Conservation (phyloP, 2,113 vertebrate genomes). For the Cyanoderma ruficeps region DNA sequence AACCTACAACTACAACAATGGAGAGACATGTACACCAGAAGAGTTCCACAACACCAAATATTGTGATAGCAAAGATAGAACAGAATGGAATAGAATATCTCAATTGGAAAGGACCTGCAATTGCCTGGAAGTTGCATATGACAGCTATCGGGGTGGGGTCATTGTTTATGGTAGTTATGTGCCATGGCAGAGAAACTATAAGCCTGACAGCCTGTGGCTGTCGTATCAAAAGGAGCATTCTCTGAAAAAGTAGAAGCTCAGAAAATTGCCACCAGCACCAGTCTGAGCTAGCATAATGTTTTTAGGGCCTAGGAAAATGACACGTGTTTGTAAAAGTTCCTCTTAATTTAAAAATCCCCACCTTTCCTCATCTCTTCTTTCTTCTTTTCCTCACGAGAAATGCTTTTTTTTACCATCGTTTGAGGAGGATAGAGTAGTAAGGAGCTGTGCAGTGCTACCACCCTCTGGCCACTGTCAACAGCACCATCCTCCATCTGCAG, state of each 20-base stretch:
- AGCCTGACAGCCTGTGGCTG: neutral
- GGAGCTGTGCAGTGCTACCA: conserved; percentile 34
- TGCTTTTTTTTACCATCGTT: neutral
- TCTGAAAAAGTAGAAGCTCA: neutral
- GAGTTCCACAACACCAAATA: neutral
- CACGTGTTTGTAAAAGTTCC: neutral
- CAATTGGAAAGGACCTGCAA: neutral
- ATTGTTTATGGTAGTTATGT: neutral
- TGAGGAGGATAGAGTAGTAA: neutral
- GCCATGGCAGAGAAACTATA: neutral
- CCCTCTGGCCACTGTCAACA: conserved; percentile 18
- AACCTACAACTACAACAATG: neutral
- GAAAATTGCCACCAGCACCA: neutral
- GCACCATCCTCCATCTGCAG: neutral
- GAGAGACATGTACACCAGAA: neutral
- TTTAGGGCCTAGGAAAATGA: neutral
- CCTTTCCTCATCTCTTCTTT: neutral
- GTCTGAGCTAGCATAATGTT: neutral
- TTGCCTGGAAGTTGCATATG: neutral
- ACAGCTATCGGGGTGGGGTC: neutral
- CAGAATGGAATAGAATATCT: neutral
- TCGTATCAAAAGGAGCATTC: neutral
- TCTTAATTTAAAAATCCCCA: neutral
- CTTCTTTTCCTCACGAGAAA: neutral
- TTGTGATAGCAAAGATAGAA: neutral